Evolutionary conservation across 1,140 invertebrate genomes (phyloP).

Genomic region (Episyrphus balteatus): DNA sequence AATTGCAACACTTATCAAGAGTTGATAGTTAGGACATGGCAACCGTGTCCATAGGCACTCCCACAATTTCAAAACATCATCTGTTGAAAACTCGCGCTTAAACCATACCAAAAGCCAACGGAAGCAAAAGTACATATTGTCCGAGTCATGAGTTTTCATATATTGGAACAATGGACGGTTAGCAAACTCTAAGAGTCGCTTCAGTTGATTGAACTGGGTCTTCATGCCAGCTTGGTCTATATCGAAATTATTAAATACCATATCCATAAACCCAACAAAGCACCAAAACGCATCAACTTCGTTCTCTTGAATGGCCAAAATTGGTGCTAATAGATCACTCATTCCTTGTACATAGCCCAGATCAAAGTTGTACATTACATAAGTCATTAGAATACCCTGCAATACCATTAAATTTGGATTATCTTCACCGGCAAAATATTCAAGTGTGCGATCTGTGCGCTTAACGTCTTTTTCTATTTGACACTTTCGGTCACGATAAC

Average conservation of each 20-base stretch:
- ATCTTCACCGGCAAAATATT: slow-evolving; percentile 83
- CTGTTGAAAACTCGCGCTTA: slow-evolving; percentile 65
- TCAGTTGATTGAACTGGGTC: slow-evolving; percentile 74
- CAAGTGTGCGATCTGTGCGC: slow-evolving; percentile 84
- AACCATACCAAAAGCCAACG: slow-evolving; percentile 80
- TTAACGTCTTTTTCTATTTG: slow-evolving; percentile 97
- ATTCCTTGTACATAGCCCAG: slow-evolving; percentile 93
- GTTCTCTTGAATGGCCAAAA: slow-evolving; percentile 60
- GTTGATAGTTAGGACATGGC: slow-evolving; percentile 89
- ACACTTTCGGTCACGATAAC: slow-evolving; percentile 83
- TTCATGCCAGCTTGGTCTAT: slow-evolving; percentile 97
- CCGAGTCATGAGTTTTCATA: slow-evolving; percentile 81
- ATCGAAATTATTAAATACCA: slow-evolving; percentile 93
- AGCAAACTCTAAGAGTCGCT: slow-evolving; percentile 66
- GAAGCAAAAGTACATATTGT: slow-evolving; percentile 99
- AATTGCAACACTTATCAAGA: slow-evolving; percentile 82
- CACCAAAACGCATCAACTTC: slow-evolving; percentile 93
- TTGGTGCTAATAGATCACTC: slow-evolving; percentile 92
- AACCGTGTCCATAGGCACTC: slow-evolving; percentile 83
- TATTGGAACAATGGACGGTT: slow-evolving; percentile 80
- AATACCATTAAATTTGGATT: slow-evolving; percentile 79
- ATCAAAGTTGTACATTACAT: slow-evolving; percentile 99
- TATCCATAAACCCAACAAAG: slow-evolving; percentile 97
- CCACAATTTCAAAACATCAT: slow-evolving; percentile 67
- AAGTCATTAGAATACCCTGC: slow-evolving; percentile 93